Evolutionary conservation across 1,140 invertebrate genomes (phyloP).

Genomic region (Drosophila lacteicornis): DNA sequence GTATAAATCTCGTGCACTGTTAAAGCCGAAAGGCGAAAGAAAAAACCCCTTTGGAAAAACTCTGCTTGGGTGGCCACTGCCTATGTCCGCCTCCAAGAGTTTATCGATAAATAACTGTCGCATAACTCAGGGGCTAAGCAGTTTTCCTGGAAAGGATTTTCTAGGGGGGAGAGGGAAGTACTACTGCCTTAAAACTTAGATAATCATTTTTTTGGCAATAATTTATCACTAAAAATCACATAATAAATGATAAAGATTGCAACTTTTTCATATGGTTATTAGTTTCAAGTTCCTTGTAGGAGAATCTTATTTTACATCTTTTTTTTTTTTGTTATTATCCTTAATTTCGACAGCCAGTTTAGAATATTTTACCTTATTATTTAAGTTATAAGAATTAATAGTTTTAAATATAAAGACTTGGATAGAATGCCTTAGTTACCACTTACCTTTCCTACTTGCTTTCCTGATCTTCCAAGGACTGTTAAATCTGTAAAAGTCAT

Average conservation of each 20-base stretch:
- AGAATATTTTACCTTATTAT: neutral
- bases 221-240: neutral
- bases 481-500: neutral
- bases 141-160: conserved; percentile 12
- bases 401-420: neutral
- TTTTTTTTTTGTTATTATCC: neutral
- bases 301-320: too few relatives aligned
- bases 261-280: too few relatives aligned
- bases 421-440: neutral
- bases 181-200: neutral
- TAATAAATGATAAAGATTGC: too few relatives aligned
- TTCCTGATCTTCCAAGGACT: neutral
- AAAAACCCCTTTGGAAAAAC: neutral
- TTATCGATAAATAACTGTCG: conserved; percentile 43
- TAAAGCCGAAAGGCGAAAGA: conserved; percentile 1
- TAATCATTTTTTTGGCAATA: too few relatives aligned
- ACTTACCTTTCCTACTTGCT: neutral
- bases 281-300: too few relatives aligned
- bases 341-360: neutral
- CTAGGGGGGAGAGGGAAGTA: too few relatives aligned
- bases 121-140: conserved; percentile 23
- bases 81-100: conserved; percentile 12
- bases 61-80: conserved; percentile 35
- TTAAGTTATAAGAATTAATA: neutral
- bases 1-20: conserved; percentile 27